Conservation (phyloP, 2,888 invertebrate species). For the Archips crataeganus region DNA sequence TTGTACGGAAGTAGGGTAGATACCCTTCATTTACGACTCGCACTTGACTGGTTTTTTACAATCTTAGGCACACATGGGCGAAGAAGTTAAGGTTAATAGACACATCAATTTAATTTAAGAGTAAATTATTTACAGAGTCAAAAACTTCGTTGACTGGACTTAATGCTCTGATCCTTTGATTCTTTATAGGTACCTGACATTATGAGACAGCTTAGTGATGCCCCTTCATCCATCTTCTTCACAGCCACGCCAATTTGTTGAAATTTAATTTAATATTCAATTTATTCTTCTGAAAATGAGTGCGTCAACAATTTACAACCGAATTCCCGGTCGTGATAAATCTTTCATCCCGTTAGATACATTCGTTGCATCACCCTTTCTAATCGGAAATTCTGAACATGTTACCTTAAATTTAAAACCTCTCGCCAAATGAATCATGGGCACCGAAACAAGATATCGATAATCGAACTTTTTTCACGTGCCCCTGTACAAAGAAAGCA, state of each 20-base stretch:
- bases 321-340: constrained; percentile 27
- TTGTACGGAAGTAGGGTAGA: too few relatives aligned
- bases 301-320: constrained; percentile 32
- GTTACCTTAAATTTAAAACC: constrained; percentile 75
- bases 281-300: constrained; percentile 36
- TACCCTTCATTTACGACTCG: too few relatives aligned
- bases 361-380: constrained; percentile 67
- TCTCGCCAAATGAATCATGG: constrained; percentile 77
- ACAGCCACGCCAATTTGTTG: constrained; percentile 27
- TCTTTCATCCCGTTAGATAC: constrained; percentile 59
- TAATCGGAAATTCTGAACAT: constrained; percentile 77
- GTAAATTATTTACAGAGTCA: not conserved
- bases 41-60: not conserved
- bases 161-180: constrained; percentile 44
- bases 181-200: constrained; percentile 10
- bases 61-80: too few relatives aligned
- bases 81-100: too few relatives aligned
- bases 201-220: not conserved
- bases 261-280: constrained; percentile 32
- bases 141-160: not conserved
- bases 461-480: constrained; percentile 74
- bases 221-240: constrained; percentile 43
- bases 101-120: not conserved
- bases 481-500: constrained; percentile 79
- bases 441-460: constrained; percentile 68